Base-by-base conservation (phyloP, 2,797 vertebrate species). In the Poecile montanus region DNA sequence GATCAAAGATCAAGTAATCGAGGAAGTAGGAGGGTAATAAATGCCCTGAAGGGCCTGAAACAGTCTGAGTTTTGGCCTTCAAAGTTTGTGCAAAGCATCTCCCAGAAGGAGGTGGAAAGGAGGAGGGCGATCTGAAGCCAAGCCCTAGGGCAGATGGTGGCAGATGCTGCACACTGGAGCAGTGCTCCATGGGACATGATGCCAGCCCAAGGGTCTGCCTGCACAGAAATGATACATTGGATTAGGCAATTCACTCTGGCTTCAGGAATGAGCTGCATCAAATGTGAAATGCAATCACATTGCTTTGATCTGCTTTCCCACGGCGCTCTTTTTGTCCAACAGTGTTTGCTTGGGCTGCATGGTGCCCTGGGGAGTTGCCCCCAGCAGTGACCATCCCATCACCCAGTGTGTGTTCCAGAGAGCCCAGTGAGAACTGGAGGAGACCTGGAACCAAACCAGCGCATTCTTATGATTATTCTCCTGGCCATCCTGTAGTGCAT, bases 141-240 rank as follows among this genome's bases (percentile, higher is more conserved):
- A 95, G 94, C 92, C 96, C 94, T 90, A 90, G 89, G 91, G 94
- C 92, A 92, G 77, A 20, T 1, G 16, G 87, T 91, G 89, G 91
- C 94, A 97, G 95, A 94, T 95, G 95, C 94, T 91, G 79, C 92
- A 91, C 23, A 30, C 95, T 94, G 95, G 94, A 97, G 81, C 93
- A 45, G 66, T 42, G 87, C 79, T 95, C 94, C 67, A 29, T 2
- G 36, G 89, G 91, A 94, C 81, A 61, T 0, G 1, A 57, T 93
- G 93, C 88, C 92, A 96, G 94, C 95, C 94, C 7, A 42, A 92
- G 94, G 82, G 88, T 96, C 89, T 97, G 96, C 89, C 94, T 96
- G 95, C 94, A 88, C 94, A 91, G 73, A 92, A 91, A 85, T 95
- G 94, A 96, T 96, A 95, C 82, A 91, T 76, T 94, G 92, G 95